Evolutionary conservation across 2,888 invertebrate genomes (phyloP).

Genomic region (Eupithecia pulchellata): DNA sequence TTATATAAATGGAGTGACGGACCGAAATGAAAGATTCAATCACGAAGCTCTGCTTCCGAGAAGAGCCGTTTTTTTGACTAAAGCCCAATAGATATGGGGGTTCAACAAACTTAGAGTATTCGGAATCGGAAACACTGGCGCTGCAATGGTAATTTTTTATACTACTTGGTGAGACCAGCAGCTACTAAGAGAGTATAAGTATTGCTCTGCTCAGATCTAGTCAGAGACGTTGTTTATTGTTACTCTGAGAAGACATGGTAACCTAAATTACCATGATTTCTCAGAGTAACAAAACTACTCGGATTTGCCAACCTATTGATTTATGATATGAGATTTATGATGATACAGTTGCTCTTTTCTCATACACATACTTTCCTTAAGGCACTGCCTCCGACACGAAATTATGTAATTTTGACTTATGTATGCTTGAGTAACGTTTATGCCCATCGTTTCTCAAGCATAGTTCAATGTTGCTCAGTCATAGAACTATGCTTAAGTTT

Average conservation of each 20-base stretch:
- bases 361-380: background rate
- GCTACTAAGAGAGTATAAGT: background rate
- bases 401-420: background rate
- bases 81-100: slow-evolving; percentile 66
- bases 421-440: too few species aligned
- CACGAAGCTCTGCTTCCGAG: slow-evolving; percentile 75
- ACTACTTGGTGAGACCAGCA: background rate
- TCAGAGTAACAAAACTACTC: background rate
- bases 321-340: too few species aligned
- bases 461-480: too few species aligned
- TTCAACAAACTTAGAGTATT: slow-evolving; percentile 40
- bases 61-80: slow-evolving; percentile 65
- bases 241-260: too few species aligned
- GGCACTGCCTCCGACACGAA: background rate
- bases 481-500: too few species aligned
- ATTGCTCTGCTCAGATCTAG: background rate
- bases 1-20: slow-evolving; percentile 51
- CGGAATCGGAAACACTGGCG: background rate
- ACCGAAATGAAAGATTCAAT: slow-evolving; percentile 78
- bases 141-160: background rate
- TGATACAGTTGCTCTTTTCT: background rate
- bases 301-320: background rate
- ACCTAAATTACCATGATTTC: background rate
- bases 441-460: too few species aligned
- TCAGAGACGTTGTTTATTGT: background rate